A percentile compares a stretch with the other conserved stretches of the same genome.
phyloP scores from a whole-genome alignment of 2,113 vertebrate genomes.

The Arothron firmamentum region DNA sequence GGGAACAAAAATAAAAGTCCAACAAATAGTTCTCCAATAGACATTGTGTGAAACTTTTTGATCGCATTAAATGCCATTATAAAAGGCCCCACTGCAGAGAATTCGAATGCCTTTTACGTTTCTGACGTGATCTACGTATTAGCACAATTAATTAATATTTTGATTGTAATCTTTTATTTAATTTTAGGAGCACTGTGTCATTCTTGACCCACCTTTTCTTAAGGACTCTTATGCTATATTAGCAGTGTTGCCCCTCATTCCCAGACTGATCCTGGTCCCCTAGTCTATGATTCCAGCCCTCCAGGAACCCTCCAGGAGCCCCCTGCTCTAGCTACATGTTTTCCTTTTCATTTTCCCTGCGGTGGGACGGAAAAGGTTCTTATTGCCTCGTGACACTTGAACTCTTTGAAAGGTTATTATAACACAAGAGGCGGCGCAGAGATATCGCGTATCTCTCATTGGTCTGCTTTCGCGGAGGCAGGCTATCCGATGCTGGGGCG shows the following conservation, averaged over 20 bases:
- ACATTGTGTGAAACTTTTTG: slow-evolving; percentile 15
- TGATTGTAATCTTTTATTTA: slow-evolving; percentile 39
- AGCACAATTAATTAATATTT: slow-evolving; percentile 9
- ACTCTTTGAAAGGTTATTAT: slow-evolving; percentile 79
- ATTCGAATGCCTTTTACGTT: background rate
- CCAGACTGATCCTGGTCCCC: slow-evolving; percentile 60
- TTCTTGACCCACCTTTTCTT: slow-evolving; percentile 51
- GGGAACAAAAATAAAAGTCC: slow-evolving; percentile 35
- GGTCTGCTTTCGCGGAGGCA: slow-evolving; percentile 57
- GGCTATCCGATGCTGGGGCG: slow-evolving; percentile 58
- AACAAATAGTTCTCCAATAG: slow-evolving; percentile 9
- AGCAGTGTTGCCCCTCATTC: slow-evolving; percentile 52
- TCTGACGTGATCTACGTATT: background rate
- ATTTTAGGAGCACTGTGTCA: slow-evolving; percentile 15
- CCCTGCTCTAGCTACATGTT: slow-evolving; percentile 73
- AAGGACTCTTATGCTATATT: slow-evolving; percentile 69
- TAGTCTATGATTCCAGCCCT: slow-evolving; percentile 66
- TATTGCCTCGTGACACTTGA: slow-evolving; percentile 76
- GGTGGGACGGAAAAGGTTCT: slow-evolving; percentile 72
- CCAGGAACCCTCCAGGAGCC: slow-evolving; percentile 62
- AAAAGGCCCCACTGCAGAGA: background rate
- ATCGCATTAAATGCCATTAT: slow-evolving; percentile 4
- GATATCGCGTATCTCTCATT: slow-evolving; percentile 69
- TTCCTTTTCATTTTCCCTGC: slow-evolving; percentile 73
- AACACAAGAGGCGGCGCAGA: slow-evolving; percentile 56